Conservation (phyloP, 2,888 invertebrate genomes). For the Tinea semifulvella region DNA sequence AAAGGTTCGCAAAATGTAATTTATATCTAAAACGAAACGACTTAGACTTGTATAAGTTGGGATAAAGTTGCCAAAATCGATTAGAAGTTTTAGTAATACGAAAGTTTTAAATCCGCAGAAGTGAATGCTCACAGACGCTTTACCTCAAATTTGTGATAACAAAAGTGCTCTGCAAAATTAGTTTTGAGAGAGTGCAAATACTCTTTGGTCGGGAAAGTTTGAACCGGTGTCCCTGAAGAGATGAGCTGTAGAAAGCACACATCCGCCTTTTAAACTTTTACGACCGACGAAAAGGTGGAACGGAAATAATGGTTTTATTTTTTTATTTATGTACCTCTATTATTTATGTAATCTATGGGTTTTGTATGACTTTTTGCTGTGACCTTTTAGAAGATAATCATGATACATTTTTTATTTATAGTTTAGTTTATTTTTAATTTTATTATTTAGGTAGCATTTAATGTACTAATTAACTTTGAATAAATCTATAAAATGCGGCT, state of each 20-base stretch:
- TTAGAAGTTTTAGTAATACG: constrained; percentile 8
- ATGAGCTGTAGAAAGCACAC: constrained; percentile 8
- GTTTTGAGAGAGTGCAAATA: constrained; percentile 11
- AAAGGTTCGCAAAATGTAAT: not conserved
- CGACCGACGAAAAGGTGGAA: too few relatives aligned
- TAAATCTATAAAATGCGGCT: too few relatives aligned
- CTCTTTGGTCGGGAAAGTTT: constrained; percentile 7
- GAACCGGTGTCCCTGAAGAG: constrained; percentile 12
- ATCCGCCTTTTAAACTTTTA: constrained; percentile 9
- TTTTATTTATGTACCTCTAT: too few relatives aligned
- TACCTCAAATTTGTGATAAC: constrained; percentile 10
- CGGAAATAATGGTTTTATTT: too few relatives aligned
- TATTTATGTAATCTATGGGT: too few relatives aligned
- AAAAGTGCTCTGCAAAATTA: constrained; percentile 11
- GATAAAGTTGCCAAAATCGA: constrained; percentile 7
- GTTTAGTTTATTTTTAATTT: too few relatives aligned
- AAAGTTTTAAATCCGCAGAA: constrained; percentile 9
- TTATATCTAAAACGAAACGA: not conserved
- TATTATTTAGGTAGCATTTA: too few relatives aligned
- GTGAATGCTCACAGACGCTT: constrained; percentile 10
- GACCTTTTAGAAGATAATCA: too few relatives aligned
- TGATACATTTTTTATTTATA: too few relatives aligned
- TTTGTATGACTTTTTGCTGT: too few relatives aligned
- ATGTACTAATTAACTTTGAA: too few relatives aligned
- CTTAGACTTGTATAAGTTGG: constrained; percentile 3